phyloP scores from a whole-genome alignment of 30 jellyfish, hydroid and myxozoan genomes.

The Pelagia noctiluca region DNA sequence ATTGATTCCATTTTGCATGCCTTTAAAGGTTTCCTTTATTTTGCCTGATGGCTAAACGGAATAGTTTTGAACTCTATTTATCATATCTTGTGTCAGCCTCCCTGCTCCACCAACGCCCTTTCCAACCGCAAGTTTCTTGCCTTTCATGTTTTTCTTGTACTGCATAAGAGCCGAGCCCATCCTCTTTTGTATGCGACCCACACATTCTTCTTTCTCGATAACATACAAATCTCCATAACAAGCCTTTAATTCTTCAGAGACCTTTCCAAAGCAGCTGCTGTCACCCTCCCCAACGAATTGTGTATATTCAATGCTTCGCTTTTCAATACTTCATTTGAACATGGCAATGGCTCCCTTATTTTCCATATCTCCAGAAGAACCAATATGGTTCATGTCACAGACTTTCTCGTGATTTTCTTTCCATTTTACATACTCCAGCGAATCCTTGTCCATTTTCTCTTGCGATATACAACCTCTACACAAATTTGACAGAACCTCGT shows the following conservation, averaged over 20 bases:
- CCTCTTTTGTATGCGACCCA: not conserved
- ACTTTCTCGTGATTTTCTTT: slow-evolving; percentile 6
- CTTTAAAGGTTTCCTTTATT: slow-evolving; percentile 12
- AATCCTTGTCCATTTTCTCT: too few species aligned
- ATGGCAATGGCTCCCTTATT: slow-evolving; percentile 37
- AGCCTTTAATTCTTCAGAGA: slow-evolving; percentile 4
- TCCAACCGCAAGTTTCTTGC: slow-evolving; percentile 21
- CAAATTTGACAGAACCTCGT: not conserved
- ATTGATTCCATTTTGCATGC: slow-evolving; percentile 25
- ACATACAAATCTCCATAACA: not conserved
- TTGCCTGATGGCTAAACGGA: slow-evolving; percentile 17
- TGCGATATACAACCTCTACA: slow-evolving; percentile 42
- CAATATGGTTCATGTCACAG: slow-evolving; percentile 52
- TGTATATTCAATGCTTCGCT: slow-evolving; percentile 13
- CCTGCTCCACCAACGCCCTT: slow-evolving; percentile 51
- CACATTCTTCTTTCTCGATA: not conserved
- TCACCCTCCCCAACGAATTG: slow-evolving; percentile 59
- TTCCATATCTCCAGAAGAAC: slow-evolving; percentile 50
- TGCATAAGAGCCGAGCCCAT: slow-evolving; percentile 32
- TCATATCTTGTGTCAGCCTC: slow-evolving; percentile 14
- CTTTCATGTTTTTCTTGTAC: slow-evolving; percentile 29
- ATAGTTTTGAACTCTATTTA: slow-evolving; percentile 13
- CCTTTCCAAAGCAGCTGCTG: slow-evolving; percentile 56
- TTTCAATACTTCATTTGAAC: slow-evolving; percentile 18
- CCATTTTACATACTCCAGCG: too few species aligned